These are phyloP conservation scores for Pristionchus pacificus DNA, from an alignment of 1,140 invertebrate genomes.

Conservation along the genomic window DNA sequence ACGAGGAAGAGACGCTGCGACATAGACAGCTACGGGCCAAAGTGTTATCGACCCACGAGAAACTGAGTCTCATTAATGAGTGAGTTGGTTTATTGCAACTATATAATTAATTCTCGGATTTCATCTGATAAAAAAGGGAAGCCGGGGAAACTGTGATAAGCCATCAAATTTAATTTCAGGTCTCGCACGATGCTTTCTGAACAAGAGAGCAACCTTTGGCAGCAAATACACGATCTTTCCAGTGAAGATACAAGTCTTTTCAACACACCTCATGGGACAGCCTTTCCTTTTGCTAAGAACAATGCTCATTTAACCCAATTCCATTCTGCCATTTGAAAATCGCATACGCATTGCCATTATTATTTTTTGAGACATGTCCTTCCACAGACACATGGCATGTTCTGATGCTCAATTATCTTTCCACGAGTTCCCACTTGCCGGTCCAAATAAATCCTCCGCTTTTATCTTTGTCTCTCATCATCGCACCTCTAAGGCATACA, in stretches of 20 bases:
- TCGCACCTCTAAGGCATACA: too few species aligned
- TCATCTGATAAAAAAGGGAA: too few species aligned
- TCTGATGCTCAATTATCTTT: too few species aligned
- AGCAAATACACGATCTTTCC: not conserved
- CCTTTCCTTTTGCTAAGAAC: not conserved
- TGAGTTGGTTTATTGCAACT: not conserved
- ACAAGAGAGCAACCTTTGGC: not conserved
- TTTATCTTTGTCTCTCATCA: too few species aligned
- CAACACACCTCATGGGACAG: not conserved
- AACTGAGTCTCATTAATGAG: not conserved
- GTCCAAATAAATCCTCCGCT: too few species aligned
- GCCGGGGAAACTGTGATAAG: too few species aligned
- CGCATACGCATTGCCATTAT: too few species aligned
- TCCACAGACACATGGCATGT: too few species aligned
- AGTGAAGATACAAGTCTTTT: not conserved
- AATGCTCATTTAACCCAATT: not conserved
- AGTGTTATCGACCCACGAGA: not conserved
- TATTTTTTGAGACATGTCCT: too few species aligned
- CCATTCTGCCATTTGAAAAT: not conserved
- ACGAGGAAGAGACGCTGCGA: not conserved
- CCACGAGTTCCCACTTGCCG: too few species aligned
- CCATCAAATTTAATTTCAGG: not conserved
- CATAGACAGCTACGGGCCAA: not conserved
- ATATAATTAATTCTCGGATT: too few species aligned
- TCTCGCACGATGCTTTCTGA: not conserved